These are phyloP conservation scores for Drepana arcuata DNA, from an alignment of 1,140 invertebrate species.

Conservation along the genomic window DNA sequence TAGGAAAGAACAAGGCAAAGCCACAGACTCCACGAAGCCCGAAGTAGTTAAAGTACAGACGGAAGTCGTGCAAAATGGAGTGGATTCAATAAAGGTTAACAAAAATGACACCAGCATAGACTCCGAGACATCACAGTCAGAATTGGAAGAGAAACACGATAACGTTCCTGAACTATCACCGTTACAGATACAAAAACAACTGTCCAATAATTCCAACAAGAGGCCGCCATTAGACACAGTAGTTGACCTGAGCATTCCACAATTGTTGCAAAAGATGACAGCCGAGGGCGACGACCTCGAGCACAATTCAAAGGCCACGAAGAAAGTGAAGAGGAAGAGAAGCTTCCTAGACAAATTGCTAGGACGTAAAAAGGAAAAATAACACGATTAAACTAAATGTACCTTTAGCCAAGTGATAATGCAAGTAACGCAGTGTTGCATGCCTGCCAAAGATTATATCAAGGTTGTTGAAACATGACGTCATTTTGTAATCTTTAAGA, in stretches of 20 bases:
- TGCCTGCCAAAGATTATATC: conserved; percentile 54
- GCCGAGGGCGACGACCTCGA: conserved; percentile 41
- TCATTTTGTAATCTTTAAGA: conserved; percentile 41
- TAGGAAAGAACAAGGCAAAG: conserved; percentile 3
- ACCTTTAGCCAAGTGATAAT: conserved; percentile 26
- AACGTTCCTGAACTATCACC: conserved; percentile 44
- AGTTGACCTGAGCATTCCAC: conserved; percentile 53
- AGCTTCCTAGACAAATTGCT: conserved; percentile 63
- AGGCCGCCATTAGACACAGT: conserved; percentile 32
- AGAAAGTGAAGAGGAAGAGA: conserved; percentile 59
- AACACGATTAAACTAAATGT: conserved; percentile 25
- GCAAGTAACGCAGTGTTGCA: conserved; percentile 25
- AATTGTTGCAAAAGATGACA: conserved; percentile 53
- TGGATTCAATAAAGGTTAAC: neutral
- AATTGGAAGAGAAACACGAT: conserved; percentile 52
- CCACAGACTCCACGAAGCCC: conserved; percentile 4
- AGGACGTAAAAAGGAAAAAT: conserved; percentile 54
- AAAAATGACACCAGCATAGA: conserved; percentile 17
- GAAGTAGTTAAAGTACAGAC: conserved; percentile 20
- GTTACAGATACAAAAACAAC: conserved; percentile 39
- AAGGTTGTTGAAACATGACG: conserved; percentile 41
- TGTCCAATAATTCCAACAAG: conserved; percentile 47
- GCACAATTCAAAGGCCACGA: conserved; percentile 33
- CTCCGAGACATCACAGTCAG: conserved; percentile 35
- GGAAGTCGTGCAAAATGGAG: conserved; percentile 21